A percentile compares a stretch with the other conserved stretches of the same genome.
Evolutionary conservation across 2,888 invertebrate species (phyloP).

Genomic region (Cosmia trapezina): DNA sequence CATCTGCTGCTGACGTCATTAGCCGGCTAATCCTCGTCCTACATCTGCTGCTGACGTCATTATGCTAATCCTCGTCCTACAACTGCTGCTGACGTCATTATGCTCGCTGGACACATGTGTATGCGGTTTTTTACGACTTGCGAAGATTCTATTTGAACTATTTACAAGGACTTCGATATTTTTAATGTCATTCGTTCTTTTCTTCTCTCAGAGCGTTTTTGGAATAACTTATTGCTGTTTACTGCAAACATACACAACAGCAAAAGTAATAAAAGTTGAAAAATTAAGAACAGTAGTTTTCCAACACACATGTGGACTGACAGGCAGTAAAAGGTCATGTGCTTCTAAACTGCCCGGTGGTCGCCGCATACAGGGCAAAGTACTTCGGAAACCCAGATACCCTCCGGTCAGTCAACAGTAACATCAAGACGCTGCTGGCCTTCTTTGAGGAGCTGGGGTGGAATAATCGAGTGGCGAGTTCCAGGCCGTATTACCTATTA

Average conservation of each 20-base stretch:
- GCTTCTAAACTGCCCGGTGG: too few relatives aligned
- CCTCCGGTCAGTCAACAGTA: too few relatives aligned
- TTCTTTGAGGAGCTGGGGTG: too few relatives aligned
- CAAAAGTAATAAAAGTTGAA: not conserved
- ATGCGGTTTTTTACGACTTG: conserved; percentile 4
- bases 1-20: conserved; percentile 6
- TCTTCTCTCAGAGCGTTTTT: not conserved
- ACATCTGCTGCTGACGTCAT: conserved; percentile 4
- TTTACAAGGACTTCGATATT: not conserved
- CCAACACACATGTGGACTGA: too few relatives aligned
- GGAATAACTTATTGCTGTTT: not conserved
- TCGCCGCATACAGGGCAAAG: too few relatives aligned
- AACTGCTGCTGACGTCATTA: conserved; percentile 19
- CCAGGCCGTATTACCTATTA: too few relatives aligned
- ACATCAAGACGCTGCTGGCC: too few relatives aligned
- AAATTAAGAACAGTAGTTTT: not conserved
- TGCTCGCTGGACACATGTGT: not conserved
- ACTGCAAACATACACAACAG: not conserved
- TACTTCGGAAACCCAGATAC: too few relatives aligned
- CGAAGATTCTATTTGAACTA: not conserved
- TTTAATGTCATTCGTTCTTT: too few relatives aligned
- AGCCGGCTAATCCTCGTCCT: conserved; percentile 25
- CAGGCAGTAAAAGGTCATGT: too few relatives aligned
- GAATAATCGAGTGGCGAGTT: too few relatives aligned
- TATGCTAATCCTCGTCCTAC: too few relatives aligned